Conservation (phyloP, 2,797 vertebrate species). For the Bradypus variegatus region DNA sequence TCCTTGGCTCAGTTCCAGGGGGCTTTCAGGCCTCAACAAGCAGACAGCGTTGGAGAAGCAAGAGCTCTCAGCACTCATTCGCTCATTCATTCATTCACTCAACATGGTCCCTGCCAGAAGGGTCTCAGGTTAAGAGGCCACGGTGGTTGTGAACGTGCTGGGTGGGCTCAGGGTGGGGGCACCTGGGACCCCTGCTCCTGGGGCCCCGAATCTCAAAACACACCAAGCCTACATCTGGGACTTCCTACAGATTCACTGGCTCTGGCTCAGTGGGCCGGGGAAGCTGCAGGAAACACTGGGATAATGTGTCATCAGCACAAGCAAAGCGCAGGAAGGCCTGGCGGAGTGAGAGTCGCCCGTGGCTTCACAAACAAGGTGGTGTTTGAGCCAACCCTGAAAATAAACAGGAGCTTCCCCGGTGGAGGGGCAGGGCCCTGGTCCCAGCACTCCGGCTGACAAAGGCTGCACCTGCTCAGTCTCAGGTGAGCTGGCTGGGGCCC, state of each 20-base stretch:
- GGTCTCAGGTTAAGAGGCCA: not conserved
- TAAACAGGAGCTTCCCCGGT: not conserved
- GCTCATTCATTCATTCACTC: not conserved
- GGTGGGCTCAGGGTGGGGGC: not conserved
- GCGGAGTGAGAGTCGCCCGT: accelerated
- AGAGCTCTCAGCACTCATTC: accelerated
- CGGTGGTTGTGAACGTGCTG: not conserved
- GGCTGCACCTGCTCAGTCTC: not conserved
- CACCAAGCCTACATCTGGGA: accelerated
- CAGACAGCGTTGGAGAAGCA: not conserved
- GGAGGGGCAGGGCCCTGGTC: not conserved
- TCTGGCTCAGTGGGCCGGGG: accelerated
- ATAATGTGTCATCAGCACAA: not conserved
- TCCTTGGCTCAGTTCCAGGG: not conserved
- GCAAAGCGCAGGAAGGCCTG: not conserved
- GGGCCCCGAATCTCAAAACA: not conserved
- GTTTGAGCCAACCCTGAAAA: not conserved
- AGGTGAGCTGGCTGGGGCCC: constrained; percentile 19
- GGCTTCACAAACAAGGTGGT: not conserved
- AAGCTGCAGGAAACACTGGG: not conserved
- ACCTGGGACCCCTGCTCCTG: not conserved
- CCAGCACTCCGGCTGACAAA: not conserved
- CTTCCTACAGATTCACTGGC: not conserved
- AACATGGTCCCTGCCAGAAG: not conserved
- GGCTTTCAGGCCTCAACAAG: not conserved